Percentiles rank a stretch among this genome's conserved stretches.
These are phyloP conservation scores for Tragelaphus scriptus DNA, from an alignment of 2,113 vertebrate genomes.

Conservation along the genomic window DNA sequence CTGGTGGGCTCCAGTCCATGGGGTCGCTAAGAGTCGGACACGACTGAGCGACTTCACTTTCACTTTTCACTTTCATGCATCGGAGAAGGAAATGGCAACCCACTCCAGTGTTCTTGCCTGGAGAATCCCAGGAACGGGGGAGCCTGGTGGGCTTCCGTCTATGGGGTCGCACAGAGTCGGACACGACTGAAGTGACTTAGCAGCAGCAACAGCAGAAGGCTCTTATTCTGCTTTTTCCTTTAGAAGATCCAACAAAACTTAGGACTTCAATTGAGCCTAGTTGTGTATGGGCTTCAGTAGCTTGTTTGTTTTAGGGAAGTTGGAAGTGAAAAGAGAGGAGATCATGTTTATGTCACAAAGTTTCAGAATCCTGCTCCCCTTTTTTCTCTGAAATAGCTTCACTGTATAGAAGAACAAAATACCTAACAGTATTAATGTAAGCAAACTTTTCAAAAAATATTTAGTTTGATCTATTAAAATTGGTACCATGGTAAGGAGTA, in stretches of 20 bases:
- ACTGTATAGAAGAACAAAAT: background rate
- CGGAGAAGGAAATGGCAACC: no score
- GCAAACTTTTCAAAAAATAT: constrained; percentile 31
- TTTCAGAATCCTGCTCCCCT: background rate
- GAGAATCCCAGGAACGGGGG: no score
- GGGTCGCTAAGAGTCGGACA: no score
- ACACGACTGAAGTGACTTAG: no score
- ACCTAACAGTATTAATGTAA: background rate
- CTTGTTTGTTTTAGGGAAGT: background rate
- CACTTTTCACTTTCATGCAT: no score
- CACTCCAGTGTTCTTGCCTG: no score
- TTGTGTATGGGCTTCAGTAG: background rate
- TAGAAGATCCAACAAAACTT: background rate
- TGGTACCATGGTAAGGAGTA: background rate
- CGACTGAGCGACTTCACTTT: no score
- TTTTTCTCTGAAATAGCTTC: background rate
- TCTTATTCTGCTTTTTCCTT: background rate
- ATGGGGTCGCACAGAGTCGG: no score
- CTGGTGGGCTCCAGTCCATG: no score
- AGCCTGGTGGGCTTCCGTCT: no score
- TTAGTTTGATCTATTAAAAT: background rate
- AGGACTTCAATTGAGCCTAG: background rate
- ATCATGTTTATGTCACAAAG: background rate
- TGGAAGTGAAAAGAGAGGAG: background rate
- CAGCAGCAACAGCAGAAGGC: no score